phyloP scores from a whole-genome alignment of 2,888 invertebrate species.

The Digitonthophagus gazella region DNA sequence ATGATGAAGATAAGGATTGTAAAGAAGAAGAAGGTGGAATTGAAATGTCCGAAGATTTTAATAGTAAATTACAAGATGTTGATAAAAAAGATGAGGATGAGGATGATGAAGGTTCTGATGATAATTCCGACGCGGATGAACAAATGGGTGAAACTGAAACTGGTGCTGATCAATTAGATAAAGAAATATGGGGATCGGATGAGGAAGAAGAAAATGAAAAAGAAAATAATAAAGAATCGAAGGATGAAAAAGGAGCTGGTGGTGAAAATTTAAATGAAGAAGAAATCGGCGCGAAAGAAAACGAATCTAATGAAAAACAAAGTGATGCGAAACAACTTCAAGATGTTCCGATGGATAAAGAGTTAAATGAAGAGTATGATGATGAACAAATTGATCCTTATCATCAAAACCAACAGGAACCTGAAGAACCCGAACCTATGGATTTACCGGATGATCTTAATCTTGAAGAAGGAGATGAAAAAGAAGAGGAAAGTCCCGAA shows the following conservation, averaged over 20 bases:
- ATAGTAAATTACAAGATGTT: slow-evolving; percentile 79
- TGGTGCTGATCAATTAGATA: slow-evolving; percentile 76
- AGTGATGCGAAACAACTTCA: slow-evolving; percentile 55
- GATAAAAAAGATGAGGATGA: slow-evolving; percentile 62
- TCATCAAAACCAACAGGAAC: slow-evolving; percentile 74
- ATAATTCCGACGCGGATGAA: slow-evolving; percentile 84
- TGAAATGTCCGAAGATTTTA: slow-evolving; percentile 96
- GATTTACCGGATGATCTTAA: slow-evolving; percentile 86
- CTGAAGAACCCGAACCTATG: slow-evolving; percentile 81
- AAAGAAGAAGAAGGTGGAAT: slow-evolving; percentile 90
- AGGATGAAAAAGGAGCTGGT: slow-evolving; percentile 53
- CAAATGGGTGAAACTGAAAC: slow-evolving; percentile 95
- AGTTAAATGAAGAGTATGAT: slow-evolving; percentile 76
- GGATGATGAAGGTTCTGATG: slow-evolving; percentile 60
- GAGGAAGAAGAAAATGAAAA: slow-evolving; percentile 66
- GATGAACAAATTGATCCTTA: slow-evolving; percentile 82
- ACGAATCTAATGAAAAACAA: slow-evolving; percentile 48
- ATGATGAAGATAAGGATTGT: slow-evolving; percentile 65
- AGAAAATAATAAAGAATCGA: slow-evolving; percentile 33
- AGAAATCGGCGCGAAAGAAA: slow-evolving; percentile 75
- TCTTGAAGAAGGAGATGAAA: slow-evolving; percentile 69
- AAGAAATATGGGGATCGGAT: slow-evolving; percentile 83
- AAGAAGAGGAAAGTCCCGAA: slow-evolving; percentile 62
- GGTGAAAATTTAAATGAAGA: slow-evolving; percentile 66
- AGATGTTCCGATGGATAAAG: slow-evolving; percentile 57